phyloP scores from a whole-genome alignment of 2,888 invertebrate genomes.

The Rhagophthalmus giganteus region DNA sequence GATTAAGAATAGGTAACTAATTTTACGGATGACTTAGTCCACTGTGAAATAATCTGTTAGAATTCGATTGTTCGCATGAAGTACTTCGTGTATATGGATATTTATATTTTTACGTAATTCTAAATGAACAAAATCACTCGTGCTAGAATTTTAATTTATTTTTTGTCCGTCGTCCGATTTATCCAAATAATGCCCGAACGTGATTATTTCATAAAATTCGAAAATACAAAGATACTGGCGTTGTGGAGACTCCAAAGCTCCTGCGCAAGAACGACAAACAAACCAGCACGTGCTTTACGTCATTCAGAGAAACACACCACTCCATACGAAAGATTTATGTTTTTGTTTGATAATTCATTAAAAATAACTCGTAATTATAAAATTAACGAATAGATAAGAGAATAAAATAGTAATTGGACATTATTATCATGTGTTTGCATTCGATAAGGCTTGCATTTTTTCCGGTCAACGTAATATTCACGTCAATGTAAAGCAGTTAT shows the following conservation, averaged over 20 bases:
- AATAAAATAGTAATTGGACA: conserved; percentile 8
- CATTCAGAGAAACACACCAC: conserved; percentile 16
- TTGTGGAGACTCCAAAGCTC: no score
- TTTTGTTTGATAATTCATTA: conserved; percentile 12
- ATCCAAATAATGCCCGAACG: no score
- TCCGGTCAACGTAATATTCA: conserved; percentile 1
- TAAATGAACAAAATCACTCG: conserved; percentile 28
- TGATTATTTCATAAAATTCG: no score
- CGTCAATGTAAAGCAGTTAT: conserved; percentile 2
- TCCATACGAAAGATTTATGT: conserved; percentile 3
- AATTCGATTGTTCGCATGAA: conserved; percentile 32
- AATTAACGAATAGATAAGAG: conserved; percentile 12
- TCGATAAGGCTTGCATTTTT: conserved; percentile 10
- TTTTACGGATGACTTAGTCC: conserved; percentile 44
- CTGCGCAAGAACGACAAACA: conserved; percentile 29
- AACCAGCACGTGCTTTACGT: conserved; percentile 26
- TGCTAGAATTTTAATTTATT: conserved; percentile 28
- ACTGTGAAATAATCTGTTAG: conserved; percentile 38
- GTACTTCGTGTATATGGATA: conserved; percentile 23
- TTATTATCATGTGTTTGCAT: background rate
- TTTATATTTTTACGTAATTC: conserved; percentile 26
- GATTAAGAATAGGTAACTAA: conserved; percentile 48
- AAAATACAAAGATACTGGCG: no score
- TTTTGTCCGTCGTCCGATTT: conserved; percentile 5
- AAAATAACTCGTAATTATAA: conserved; percentile 11